A percentile compares a stretch with the other conserved stretches of the same genome.
Conservation (phyloP, 2,797 vertebrate species). For the Myripristis jacobus region DNA sequence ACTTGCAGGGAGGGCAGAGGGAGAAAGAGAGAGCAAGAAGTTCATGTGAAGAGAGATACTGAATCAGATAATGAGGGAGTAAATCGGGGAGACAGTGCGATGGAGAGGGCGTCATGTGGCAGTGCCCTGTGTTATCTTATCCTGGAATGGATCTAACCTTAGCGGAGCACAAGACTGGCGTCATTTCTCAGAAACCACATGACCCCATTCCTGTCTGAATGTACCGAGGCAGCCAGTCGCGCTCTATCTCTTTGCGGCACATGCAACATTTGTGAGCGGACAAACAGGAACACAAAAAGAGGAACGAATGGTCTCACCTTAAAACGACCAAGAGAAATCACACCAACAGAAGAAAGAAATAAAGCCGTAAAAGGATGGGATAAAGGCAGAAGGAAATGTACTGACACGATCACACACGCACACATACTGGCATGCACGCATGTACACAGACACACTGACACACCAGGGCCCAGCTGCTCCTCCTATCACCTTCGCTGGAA, state of each 20-base stretch:
- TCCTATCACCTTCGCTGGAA: constrained; percentile 3
- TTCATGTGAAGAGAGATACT: constrained; percentile 46
- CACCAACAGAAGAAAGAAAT: background rate
- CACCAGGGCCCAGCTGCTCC: constrained; percentile 41
- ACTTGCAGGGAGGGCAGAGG: constrained; percentile 35
- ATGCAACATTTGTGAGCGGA: constrained; percentile 44
- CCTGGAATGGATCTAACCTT: constrained; percentile 59
- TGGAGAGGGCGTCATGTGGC: constrained; percentile 51
- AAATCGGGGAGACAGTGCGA: constrained; percentile 44
- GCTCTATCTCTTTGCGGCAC: constrained; percentile 20
- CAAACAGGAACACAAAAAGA: constrained; percentile 13
- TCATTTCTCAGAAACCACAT: constrained; percentile 58
- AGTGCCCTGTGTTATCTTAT: constrained; percentile 58
- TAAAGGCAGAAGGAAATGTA: constrained; percentile 12
- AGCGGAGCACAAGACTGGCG: constrained; percentile 43
- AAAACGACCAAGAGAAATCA: constrained; percentile 2
- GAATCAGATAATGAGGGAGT: constrained; percentile 50
- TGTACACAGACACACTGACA: constrained; percentile 27
- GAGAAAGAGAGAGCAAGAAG: constrained; percentile 23
- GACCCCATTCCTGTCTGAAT: constrained; percentile 31
- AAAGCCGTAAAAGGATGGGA: constrained; percentile 2
- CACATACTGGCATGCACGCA: constrained; percentile 11
- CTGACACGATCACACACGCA: constrained; percentile 2
- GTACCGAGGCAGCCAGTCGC: constrained; percentile 1
- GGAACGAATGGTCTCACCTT: constrained; percentile 12